These are phyloP conservation scores for Meandrusa payeni DNA, from an alignment of 2,888 invertebrate genomes.

Conservation along the genomic window DNA sequence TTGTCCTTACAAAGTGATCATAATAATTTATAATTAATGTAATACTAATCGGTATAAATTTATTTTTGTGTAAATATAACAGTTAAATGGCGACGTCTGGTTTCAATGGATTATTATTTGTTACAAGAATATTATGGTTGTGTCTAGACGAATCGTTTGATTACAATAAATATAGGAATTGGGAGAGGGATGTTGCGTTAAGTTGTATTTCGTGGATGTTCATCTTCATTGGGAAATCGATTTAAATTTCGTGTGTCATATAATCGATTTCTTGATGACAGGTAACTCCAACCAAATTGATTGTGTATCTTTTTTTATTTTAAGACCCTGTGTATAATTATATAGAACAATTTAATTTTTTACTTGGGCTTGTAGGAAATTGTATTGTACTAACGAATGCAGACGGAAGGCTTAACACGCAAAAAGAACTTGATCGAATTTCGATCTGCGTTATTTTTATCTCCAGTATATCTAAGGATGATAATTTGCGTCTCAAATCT, in stretches of 20 bases:
- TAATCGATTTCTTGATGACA: slow-evolving; percentile 6
- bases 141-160: slow-evolving; percentile 12
- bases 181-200: slow-evolving; percentile 3
- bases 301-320: slow-evolving; percentile 3
- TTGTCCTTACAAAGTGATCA: slow-evolving; percentile 20
- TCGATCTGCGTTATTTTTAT: slow-evolving; percentile 10
- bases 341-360: slow-evolving; percentile 25
- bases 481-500: not conserved
- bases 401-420: not conserved
- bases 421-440: not conserved
- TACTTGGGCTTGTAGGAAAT: slow-evolving; percentile 6
- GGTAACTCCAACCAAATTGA: not conserved
- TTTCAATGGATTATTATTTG: not conserved
- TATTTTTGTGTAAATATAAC: slow-evolving; percentile 21
- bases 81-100: slow-evolving; percentile 1
- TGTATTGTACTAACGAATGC: not conserved
- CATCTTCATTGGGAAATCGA: slow-evolving; percentile 5
- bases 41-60: slow-evolving; percentile 14
- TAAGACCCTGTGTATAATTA: slow-evolving; percentile 20
- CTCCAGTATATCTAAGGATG: slow-evolving; percentile 15
- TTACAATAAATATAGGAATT: slow-evolving; percentile 1
- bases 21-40: slow-evolving; percentile 6
- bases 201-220: not conserved
- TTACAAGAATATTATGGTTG: slow-evolving; percentile 10
- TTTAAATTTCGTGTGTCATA: not conserved